These are phyloP conservation scores for Linnaemya vulpina DNA, from an alignment of 2,888 invertebrate genomes.

Conservation along the genomic window DNA sequence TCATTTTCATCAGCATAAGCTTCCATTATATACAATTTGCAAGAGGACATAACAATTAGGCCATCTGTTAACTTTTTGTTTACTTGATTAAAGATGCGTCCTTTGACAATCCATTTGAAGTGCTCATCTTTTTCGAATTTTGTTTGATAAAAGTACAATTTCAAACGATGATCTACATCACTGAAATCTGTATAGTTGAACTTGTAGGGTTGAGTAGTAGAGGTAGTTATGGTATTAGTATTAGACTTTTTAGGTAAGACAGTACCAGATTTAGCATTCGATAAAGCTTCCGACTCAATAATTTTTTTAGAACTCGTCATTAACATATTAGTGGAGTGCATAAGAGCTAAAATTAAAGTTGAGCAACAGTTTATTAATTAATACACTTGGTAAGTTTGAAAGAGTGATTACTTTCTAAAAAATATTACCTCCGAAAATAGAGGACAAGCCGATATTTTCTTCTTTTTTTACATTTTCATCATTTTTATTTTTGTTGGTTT, in stretches of 20 bases:
- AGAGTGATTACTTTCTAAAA: not conserved
- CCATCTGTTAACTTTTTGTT: constrained; percentile 81
- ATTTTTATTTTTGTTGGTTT: constrained; percentile 34
- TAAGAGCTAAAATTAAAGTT: constrained; percentile 80
- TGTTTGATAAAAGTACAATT: constrained; percentile 84
- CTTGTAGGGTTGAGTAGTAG: constrained; percentile 81
- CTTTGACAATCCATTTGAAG: constrained; percentile 84
- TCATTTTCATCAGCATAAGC: constrained; percentile 84
- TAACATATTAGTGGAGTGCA: constrained; percentile 84
- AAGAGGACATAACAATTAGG: constrained; percentile 84
- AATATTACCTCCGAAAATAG: constrained; percentile 83
- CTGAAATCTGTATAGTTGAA: constrained; percentile 85
- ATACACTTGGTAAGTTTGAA: not conserved
- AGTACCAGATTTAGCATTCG: constrained; percentile 69
- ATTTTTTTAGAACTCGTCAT: constrained; percentile 81
- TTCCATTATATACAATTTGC: constrained; percentile 84
- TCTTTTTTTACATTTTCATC: constrained; percentile 70
- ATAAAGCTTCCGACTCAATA: constrained; percentile 75
- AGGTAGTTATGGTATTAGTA: constrained; percentile 49
- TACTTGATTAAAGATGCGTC: constrained; percentile 83
- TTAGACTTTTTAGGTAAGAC: constrained; percentile 18
- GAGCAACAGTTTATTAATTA: not conserved
- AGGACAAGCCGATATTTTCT: constrained; percentile 77
- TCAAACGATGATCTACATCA: constrained; percentile 85
- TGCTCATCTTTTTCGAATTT: constrained; percentile 85